Percentiles rank a stretch among this genome's conserved stretches.
Evolutionary conservation across 2,797 vertebrate genomes (phyloP).

Genomic region (Sebastolobus alascanus): DNA sequence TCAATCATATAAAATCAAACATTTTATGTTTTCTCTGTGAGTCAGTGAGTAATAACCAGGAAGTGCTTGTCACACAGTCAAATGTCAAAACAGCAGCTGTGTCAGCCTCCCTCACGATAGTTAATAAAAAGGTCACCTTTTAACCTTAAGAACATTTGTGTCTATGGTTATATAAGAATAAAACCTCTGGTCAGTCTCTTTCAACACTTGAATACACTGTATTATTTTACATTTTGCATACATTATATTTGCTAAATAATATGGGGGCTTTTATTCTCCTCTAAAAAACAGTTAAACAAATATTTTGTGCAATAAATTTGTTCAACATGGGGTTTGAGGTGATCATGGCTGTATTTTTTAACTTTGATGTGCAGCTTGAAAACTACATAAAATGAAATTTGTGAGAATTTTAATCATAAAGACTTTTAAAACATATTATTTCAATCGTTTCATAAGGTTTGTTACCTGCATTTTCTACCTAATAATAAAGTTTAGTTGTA

Average conservation of each 20-base stretch:
- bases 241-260: background rate
- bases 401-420: background rate
- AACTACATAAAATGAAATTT: background rate
- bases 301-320: background rate
- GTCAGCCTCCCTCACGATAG: constrained; percentile 7
- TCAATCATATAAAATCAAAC: constrained; percentile 18
- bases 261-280: background rate
- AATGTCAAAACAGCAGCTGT: constrained; percentile 50
- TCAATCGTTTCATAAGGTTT: background rate
- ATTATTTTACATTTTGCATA: background rate
- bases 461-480: background rate
- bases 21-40: constrained; percentile 30
- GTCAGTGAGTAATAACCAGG: constrained; percentile 19
- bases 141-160: background rate
- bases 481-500: background rate
- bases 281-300: background rate
- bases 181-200: background rate
- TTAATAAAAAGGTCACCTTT: background rate
- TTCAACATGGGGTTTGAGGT: background rate
- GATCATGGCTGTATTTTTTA: background rate
- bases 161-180: background rate
- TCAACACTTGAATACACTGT: background rate
- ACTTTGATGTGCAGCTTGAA: background rate
- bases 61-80: constrained; percentile 11
- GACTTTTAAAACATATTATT: background rate